phyloP scores from a whole-genome alignment of 2,888 invertebrate species.

The Dryomyza anilis region DNA sequence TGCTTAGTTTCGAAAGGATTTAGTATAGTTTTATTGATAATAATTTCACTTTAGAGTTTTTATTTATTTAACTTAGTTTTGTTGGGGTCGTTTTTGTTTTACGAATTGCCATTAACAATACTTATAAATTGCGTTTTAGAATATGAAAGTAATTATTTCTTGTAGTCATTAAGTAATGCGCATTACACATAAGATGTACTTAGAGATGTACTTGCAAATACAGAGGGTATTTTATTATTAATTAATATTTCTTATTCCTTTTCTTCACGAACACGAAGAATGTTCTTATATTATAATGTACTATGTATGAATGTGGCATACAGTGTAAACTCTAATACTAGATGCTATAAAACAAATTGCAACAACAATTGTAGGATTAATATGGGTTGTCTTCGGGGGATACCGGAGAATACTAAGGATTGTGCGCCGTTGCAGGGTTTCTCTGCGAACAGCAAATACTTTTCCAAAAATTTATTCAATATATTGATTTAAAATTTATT shows the following conservation, averaged over 20 bases:
- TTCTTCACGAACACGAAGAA: background rate
- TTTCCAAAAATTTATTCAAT: slow-evolving; percentile 14
- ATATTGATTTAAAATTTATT: background rate
- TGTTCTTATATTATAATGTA: background rate
- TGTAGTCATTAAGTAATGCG: slow-evolving; percentile 9
- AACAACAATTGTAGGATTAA: no score
- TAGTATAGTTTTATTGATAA: slow-evolving; percentile 41
- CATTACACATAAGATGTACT: background rate
- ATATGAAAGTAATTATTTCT: slow-evolving; percentile 10
- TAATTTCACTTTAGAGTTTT: slow-evolving; percentile 14
- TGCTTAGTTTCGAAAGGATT: slow-evolving; percentile 45
- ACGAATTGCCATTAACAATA: no score
- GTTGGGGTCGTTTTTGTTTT: no score
- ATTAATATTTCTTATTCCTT: no score
- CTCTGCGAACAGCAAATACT: slow-evolving; percentile 18
- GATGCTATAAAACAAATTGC: slow-evolving; percentile 3
- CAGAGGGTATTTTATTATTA: no score
- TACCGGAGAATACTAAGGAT: background rate
- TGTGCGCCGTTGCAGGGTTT: slow-evolving; percentile 11
- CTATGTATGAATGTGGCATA: background rate
- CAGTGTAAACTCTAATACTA: background rate
- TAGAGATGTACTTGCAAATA: background rate
- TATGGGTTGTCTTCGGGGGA: no score
- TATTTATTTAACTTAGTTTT: no score
- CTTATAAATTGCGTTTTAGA: slow-evolving; percentile 11